Conservation (phyloP, 64 coral and sea anemone species). For the Montipora efflorescens region DNA sequence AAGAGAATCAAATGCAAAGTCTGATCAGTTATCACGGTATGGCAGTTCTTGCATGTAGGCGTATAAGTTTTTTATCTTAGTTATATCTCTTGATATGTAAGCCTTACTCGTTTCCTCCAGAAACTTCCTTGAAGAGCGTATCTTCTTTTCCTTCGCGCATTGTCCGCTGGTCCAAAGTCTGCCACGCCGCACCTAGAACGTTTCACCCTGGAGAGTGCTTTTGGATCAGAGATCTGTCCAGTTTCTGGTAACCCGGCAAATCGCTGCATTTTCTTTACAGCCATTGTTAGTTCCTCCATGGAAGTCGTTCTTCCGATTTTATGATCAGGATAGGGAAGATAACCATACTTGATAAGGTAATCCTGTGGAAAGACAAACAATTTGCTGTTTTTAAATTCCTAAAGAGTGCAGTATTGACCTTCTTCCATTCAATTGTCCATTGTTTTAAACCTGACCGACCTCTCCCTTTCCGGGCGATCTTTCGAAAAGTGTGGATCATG, state of each 20-base stretch:
- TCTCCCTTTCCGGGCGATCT: not conserved
- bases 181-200: slow-evolving; percentile 53
- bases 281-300: slow-evolving; percentile 10
- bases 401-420: not conserved
- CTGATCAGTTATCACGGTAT: not conserved
- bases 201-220: slow-evolving; percentile 54
- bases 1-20: too few relatives aligned
- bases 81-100: not conserved
- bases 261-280: slow-evolving; percentile 70
- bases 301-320: slow-evolving; percentile 42
- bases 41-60: not conserved
- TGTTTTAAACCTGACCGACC: not conserved
- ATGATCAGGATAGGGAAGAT: slow-evolving; percentile 54
- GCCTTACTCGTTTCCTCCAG: slow-evolving; percentile 70
- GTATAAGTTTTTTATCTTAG: not conserved
- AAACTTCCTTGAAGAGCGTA: slow-evolving; percentile 72
- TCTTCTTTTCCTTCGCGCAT: slow-evolving; percentile 61
- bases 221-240: slow-evolving; percentile 46
- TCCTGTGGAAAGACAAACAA: slow-evolving; percentile 36
- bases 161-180: slow-evolving; percentile 76
- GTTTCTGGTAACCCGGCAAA: slow-evolving; percentile 67
- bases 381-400: not conserved
- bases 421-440: not conserved
- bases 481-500: not conserved
- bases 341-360: slow-evolving; percentile 69